phyloP scores from a whole-genome alignment of 2,797 vertebrate species.

The Mastacembelus armatus region DNA sequence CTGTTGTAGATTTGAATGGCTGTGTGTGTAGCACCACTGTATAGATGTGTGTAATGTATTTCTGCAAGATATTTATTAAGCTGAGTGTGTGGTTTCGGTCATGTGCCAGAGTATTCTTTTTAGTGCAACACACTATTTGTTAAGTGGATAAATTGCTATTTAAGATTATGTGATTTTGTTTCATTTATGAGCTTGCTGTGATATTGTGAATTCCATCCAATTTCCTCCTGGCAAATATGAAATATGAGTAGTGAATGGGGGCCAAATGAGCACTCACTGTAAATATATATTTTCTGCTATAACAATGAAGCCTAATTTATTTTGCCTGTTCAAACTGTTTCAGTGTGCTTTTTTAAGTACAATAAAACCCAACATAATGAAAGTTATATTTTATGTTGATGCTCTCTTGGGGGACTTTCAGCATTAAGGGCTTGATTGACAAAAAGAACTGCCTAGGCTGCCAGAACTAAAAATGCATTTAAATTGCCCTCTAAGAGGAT shows the following conservation, averaged over 20 bases:
- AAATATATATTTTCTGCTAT: slow-evolving; percentile 59
- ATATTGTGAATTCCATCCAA: slow-evolving; percentile 66
- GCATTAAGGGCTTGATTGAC: slow-evolving; percentile 28
- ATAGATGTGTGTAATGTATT: slow-evolving; percentile 28
- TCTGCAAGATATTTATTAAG: slow-evolving; percentile 44
- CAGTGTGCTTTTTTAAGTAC: slow-evolving; percentile 37
- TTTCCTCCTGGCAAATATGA: slow-evolving; percentile 67
- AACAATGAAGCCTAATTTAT: slow-evolving; percentile 53
- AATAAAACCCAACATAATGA: slow-evolving; percentile 31
- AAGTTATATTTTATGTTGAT: slow-evolving; percentile 28
- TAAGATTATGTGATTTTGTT: slow-evolving; percentile 66
- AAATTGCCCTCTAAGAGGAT: not conserved
- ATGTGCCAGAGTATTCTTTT: slow-evolving; percentile 51
- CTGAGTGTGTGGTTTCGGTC: slow-evolving; percentile 59
- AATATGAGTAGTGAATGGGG: slow-evolving; percentile 57
- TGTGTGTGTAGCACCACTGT: slow-evolving; percentile 14
- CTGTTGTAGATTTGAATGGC: slow-evolving; percentile 2
- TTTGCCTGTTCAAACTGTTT: slow-evolving; percentile 35
- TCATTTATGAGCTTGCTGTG: slow-evolving; percentile 63
- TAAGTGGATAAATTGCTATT: slow-evolving; percentile 64
- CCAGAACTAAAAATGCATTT: not conserved
- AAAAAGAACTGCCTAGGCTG: not conserved
- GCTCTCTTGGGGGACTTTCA: slow-evolving; percentile 37
- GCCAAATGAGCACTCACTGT: slow-evolving; percentile 60
- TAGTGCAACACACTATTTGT: slow-evolving; percentile 58